phyloP scores from a whole-genome alignment of 2,113 vertebrate species.

The Mesitornis unicolor region DNA sequence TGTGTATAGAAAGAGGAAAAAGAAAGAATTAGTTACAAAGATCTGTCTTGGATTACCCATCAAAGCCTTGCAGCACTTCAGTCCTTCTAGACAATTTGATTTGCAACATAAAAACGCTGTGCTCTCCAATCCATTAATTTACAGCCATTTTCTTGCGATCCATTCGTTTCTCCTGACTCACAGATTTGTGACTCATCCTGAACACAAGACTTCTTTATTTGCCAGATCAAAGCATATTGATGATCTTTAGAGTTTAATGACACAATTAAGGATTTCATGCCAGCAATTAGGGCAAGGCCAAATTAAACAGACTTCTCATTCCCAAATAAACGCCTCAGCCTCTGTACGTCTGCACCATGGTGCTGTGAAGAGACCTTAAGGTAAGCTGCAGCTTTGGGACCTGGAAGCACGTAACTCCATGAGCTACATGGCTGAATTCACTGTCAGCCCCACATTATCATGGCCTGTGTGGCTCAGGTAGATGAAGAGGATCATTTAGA shows the following conservation, averaged over 20 bases:
- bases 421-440: not conserved
- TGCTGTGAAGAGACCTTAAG: not conserved
- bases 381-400: not conserved
- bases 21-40: not conserved
- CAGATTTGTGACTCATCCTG: slow-evolving; percentile 18
- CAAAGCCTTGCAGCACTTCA: not conserved
- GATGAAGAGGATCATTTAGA: not conserved
- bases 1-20: slow-evolving; percentile 64
- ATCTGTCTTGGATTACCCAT: not conserved
- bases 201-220: slow-evolving; percentile 38
- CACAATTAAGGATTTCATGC: slow-evolving; percentile 51
- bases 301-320: slow-evolving; percentile 16
- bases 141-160: not conserved
- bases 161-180: slow-evolving; percentile 28
- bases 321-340: not conserved
- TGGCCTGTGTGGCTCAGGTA: not conserved
- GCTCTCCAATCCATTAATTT: not conserved
- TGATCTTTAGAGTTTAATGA: slow-evolving; percentile 56
- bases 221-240: slow-evolving; percentile 41
- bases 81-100: slow-evolving; percentile 1
- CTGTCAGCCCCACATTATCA: not conserved
- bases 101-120: not conserved
- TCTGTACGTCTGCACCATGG: not conserved
- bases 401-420: not conserved
- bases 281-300: slow-evolving; percentile 27